Evolutionary conservation across 2,113 vertebrate species (phyloP), one percentile per base, ranked within the genome.

Genomic region (Nerophis ophidion): DNA sequence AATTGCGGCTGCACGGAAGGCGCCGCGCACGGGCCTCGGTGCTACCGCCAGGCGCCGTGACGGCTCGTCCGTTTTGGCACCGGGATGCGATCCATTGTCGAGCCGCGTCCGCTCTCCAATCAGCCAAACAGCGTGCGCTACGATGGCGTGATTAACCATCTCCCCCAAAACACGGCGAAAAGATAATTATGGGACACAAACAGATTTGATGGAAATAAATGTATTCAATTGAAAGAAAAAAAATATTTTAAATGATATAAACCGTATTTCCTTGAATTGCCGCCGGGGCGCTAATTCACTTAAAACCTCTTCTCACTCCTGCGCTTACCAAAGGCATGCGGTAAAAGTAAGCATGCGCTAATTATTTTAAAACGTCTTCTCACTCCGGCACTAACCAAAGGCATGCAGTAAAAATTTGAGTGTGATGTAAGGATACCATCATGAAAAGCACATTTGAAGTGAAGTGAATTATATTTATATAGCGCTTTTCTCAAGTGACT

Each of bases 1-100:
- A 85, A 86, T 88, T 88, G 86, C 71, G 75, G 78, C 70, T 66
- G 73, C 65, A 74, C 60, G 77, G 79, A 72, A 69, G 80, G 77
- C 72, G 57, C 68, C 71, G 52, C 77, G 53, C 68, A 42, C 68
- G 12, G 66, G 65, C 71, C 74, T 53, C 68, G 5, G 68, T 62
- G 68, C 61, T 52, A 10, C 42, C 58, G 80, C 77, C 79, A 81
- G 79, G 75, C 79, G 6, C 63, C 65, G 60, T 66, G 70, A 83
- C 52, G 65, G 73, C 74, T 79, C 65, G 72, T 83, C 82, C 76
- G 26, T 67, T 79, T 79, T 65, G 51, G 61, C 52, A 70, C 16
- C 33, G 5, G 55, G 26, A 50, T 42, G 65, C 45, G 61, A 66
- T 81, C 55, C 78, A 60, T 82, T 84, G 84, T 74, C 80, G 61